Conservation (phyloP, 1,140 invertebrate species). For the Conus ventricosus region DNA sequence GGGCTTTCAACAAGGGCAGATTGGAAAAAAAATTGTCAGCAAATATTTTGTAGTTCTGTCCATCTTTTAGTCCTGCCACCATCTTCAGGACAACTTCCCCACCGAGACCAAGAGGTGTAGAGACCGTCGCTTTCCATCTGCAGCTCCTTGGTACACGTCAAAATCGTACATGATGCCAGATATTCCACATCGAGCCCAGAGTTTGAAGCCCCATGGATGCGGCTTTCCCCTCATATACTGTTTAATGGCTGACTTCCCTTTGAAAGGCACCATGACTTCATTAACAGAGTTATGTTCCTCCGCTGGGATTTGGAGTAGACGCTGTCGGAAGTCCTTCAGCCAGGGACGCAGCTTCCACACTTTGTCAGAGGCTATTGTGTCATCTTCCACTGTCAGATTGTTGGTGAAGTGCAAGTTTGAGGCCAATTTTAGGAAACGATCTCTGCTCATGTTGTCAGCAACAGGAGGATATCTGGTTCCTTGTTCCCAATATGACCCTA, state of each 20-base stretch:
- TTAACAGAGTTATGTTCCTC: slow-evolving; percentile 42
- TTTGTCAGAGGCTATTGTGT: slow-evolving; percentile 35
- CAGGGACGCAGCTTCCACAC: slow-evolving; percentile 43
- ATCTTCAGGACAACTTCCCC: slow-evolving; percentile 37
- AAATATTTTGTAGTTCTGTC: slow-evolving; percentile 37
- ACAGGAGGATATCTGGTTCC: too few species aligned
- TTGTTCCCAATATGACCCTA: too few species aligned
- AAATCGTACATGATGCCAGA: slow-evolving; percentile 48
- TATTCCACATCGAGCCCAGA: slow-evolving; percentile 33
- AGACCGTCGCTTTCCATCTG: slow-evolving; percentile 30
- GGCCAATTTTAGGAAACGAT: slow-evolving; percentile 34
- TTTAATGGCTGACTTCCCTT: neutral
- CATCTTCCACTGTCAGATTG: slow-evolving; percentile 34
- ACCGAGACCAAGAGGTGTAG: slow-evolving; percentile 25
- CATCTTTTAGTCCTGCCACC: neutral
- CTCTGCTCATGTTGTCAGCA: slow-evolving; percentile 35
- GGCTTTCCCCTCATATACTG: slow-evolving; percentile 40
- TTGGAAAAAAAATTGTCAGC: slow-evolving; percentile 46
- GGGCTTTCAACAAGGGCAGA: slow-evolving; percentile 28
- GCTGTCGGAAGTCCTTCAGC: slow-evolving; percentile 30
- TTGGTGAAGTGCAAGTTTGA: slow-evolving; percentile 41
- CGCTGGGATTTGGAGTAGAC: slow-evolving; percentile 29
- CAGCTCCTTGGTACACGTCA: slow-evolving; percentile 51
- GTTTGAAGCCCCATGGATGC: slow-evolving; percentile 50
- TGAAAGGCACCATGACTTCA: slow-evolving; percentile 37